phyloP scores from a whole-genome alignment of 2,113 vertebrate genomes.

The Chaetura pelagica region DNA sequence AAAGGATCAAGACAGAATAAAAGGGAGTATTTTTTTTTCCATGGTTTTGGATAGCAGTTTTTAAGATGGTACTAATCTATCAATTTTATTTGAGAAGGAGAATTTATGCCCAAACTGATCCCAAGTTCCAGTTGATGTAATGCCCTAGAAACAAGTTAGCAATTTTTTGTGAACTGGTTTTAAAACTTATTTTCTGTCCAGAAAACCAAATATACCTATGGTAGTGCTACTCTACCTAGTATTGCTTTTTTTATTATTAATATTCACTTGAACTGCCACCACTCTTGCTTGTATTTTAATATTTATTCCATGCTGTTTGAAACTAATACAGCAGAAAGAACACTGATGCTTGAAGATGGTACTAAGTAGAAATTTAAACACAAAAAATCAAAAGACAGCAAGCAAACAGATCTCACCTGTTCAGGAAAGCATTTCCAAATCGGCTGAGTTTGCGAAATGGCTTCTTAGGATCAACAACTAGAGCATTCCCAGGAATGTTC shows the following conservation, averaged over 20 bases:
- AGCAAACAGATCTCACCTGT: slow-evolving; percentile 80
- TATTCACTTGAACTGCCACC: background rate
- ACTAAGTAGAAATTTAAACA: background rate
- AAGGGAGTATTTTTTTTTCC: background rate
- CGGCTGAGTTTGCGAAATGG: slow-evolving; percentile 94
- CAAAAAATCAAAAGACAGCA: background rate
- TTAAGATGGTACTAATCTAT: background rate
- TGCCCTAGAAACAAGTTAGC: background rate
- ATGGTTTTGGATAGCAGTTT: background rate
- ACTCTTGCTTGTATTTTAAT: background rate
- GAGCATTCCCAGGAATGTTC: slow-evolving; percentile 90
- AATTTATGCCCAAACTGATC: background rate
- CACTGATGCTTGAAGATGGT: background rate
- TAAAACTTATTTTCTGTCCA: background rate
- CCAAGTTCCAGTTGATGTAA: accelerated
- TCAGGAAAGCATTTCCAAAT: slow-evolving; percentile 96
- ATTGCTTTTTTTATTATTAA: background rate
- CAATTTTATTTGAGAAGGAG: background rate
- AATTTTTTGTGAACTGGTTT: background rate
- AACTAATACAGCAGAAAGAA: background rate
- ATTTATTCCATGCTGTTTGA: background rate
- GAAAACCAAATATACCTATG: background rate
- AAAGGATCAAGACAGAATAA: background rate
- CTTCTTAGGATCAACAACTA: slow-evolving; percentile 96
- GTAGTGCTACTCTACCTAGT: background rate